Percentiles rank a stretch among this genome's conserved stretches.
These are phyloP conservation scores for Bambusicola thoracicus DNA, from an alignment of 2,113 vertebrate genomes.

Conservation along the genomic window DNA sequence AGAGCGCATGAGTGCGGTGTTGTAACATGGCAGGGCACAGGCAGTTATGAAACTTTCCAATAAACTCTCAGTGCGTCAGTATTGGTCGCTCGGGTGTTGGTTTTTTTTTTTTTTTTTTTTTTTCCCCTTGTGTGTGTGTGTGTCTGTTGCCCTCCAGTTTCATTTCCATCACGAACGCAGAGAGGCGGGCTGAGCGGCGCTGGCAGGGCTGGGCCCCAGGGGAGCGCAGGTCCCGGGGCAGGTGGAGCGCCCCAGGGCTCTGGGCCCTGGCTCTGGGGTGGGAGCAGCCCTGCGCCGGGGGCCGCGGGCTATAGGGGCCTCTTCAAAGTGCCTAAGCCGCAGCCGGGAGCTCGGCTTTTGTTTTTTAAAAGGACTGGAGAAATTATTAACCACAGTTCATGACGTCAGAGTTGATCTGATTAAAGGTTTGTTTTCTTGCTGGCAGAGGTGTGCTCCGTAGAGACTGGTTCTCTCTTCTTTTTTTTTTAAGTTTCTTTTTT, in stretches of 20 bases:
- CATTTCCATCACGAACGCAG: conserved; percentile 1
- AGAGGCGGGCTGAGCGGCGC: not conserved
- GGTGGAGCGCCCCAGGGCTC: conserved; percentile 3
- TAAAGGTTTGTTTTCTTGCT: conserved; percentile 75
- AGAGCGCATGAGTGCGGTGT: not conserved
- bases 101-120: not conserved
- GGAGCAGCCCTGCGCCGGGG: not conserved
- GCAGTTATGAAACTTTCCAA: conserved; percentile 55
- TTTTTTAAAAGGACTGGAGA: conserved; percentile 54
- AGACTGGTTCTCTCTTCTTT: conserved; percentile 76
- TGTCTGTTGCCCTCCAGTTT: not conserved
- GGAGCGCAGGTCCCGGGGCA: not conserved
- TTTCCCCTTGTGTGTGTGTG: not conserved
- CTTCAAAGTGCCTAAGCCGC: not conserved
- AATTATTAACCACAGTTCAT: conserved; percentile 68
- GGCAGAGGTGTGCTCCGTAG: conserved; percentile 71
- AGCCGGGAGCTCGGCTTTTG: conserved; percentile 10
- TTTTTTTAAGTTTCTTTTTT: conserved; percentile 73
- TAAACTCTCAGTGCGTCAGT: conserved; percentile 24
- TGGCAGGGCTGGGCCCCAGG: not conserved
- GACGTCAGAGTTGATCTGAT: conserved; percentile 71
- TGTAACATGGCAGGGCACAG: conserved; percentile 13
- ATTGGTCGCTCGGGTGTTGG: not conserved
- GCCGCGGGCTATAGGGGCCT: not conserved
- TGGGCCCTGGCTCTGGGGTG: not conserved